A percentile compares a stretch with the other conserved stretches of the same genome.
Evolutionary conservation across 2,888 invertebrate species (phyloP).

Genomic region (Morpho deidamia): DNA sequence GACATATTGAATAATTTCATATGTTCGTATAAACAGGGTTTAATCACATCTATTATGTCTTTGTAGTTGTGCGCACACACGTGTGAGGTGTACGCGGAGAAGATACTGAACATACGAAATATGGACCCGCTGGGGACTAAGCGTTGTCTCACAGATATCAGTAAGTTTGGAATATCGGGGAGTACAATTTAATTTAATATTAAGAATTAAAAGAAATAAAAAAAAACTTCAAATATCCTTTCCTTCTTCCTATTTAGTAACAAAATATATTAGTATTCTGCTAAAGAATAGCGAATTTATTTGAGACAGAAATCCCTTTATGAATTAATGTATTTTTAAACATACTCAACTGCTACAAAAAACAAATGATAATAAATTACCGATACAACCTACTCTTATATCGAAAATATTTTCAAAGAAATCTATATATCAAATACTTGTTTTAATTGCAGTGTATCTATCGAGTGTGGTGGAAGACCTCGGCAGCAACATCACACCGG

Average conservation of each 20-base stretch:
- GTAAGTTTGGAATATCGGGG: conserved; percentile 32
- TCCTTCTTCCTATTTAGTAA: no score
- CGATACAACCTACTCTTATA: no score
- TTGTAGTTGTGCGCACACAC: conserved; percentile 66
- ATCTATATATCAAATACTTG: neutral
- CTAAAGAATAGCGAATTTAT: no score
- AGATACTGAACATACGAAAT: conserved; percentile 56
- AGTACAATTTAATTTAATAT: neutral
- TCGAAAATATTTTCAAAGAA: no score
- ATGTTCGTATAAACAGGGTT: no score
- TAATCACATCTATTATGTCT: neutral
- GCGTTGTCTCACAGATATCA: conserved; percentile 67
- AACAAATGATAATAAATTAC: no score
- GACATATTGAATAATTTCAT: no score
- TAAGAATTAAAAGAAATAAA: neutral
- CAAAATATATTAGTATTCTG: no score
- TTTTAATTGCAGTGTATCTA: conserved; percentile 46
- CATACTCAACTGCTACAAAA: no score
- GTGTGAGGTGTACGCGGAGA: conserved; percentile 64
- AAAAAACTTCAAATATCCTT: no score
- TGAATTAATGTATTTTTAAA: no score
- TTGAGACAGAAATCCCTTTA: no score
- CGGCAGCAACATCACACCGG: conserved; percentile 53
- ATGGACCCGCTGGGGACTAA: conserved; percentile 69
- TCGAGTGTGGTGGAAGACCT: conserved; percentile 68